Evolutionary conservation across 2,888 invertebrate species (phyloP), one percentile per base, ranked within the genome.

Genomic region (Ctenicera cuprea): DNA sequence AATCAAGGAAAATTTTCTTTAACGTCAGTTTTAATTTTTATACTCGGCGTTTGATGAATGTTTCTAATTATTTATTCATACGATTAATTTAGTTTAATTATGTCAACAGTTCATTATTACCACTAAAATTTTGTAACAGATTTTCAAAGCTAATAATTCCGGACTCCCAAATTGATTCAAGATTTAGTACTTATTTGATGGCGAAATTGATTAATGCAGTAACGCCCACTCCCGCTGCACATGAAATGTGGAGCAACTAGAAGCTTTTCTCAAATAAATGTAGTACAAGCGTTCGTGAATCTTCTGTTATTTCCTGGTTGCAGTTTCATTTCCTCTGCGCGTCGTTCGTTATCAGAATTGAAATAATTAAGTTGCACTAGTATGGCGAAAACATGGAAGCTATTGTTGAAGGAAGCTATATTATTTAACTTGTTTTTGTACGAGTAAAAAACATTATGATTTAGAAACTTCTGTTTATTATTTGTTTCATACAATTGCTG

Each of bases 291-390:
- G 37, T 37, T 18, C 18, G 45, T 7, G 62, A 41, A 43, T 62
- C 62, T 62, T 62, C 33, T 43, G 43, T 45, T 45, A 26, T 62
- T 62, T 62, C 62, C 62, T 62, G 62, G 62, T 12, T 62, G 62
- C 45, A 62, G 30, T 45, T 62, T 26, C 62, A 62, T 62, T 62
- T 62, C 62, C 62, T 62, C 22, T 12, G 20, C 11, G 62, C 62
- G 14, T 45, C 14, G 30, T 62, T 45, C 18, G 8, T 43, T 62
- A 43, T 62, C 43, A 16, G 1, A 59, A 54, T 20, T 59, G 59
- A 59, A 59, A 59, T 59, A 59, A 59, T 59, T 59, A 59, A 37
- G 30, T 12, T 20, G 14, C 54, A 48, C 18, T 48, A 18, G 1
- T n/a, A 45, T 14, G 2, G 14, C 43, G 43, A 7, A 18, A 48